Conservation (phyloP, 2,113 vertebrate species). For the Acrocephalus kingi region DNA sequence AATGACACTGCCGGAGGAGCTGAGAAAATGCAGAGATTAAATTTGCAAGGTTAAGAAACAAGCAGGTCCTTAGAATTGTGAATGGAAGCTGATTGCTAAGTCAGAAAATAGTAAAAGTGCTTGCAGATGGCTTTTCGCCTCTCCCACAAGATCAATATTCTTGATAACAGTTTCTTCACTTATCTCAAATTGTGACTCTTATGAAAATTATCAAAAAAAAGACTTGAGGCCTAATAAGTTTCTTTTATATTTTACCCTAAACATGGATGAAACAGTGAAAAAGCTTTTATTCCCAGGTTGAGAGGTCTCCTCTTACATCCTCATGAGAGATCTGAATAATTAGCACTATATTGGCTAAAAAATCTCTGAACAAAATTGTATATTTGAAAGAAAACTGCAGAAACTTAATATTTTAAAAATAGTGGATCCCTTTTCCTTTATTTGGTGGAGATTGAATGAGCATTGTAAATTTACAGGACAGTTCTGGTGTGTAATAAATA, state of each 20-base stretch:
- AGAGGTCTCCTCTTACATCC: not conserved
- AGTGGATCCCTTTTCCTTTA: not conserved
- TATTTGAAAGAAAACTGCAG: not conserved
- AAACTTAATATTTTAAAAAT: not conserved
- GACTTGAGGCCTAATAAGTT: not conserved
- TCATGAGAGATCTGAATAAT: not conserved
- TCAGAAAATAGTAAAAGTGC: not conserved
- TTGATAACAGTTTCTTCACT: not conserved
- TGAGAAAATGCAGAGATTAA: not conserved
- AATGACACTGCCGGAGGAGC: not conserved
- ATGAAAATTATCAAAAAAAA: not conserved
- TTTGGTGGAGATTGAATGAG: not conserved
- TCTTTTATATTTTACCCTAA: not conserved
- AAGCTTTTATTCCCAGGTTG: not conserved
- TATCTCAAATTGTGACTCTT: not conserved
- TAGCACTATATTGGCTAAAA: not conserved
- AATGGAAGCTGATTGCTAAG: not conserved
- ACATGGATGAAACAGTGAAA: not conserved
- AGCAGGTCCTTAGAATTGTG: not conserved
- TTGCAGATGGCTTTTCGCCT: not conserved
- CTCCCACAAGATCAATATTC: not conserved
- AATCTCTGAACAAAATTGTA: not conserved
- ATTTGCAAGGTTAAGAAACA: not conserved
- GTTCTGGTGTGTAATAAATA: not conserved
- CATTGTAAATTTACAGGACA: not conserved